Base-by-base conservation (phyloP, 2,113 vertebrate species). In the Syngnathus floridae region DNA sequence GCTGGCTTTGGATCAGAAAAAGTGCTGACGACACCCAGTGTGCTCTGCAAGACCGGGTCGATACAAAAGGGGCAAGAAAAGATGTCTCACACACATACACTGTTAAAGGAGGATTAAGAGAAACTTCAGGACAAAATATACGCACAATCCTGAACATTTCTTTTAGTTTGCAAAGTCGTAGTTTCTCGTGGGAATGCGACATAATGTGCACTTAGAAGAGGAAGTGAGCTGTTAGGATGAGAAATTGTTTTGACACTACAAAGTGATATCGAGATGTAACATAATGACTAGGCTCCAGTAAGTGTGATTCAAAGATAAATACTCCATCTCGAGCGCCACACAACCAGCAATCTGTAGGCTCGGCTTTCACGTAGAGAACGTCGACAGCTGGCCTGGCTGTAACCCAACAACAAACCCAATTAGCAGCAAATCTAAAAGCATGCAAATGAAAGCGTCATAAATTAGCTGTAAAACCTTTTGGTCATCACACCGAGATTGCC, bases 191-290 rank as follows among this genome's bases (percentile, higher is more conserved):
- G 38, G 58, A 60, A 40, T 60, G 19, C 5, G 37, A 41, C 22
- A 41, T 3, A 3, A 22, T 41, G 59, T 61, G 38, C 14, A 61
- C 38, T 22, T 22, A 22, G 31, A 11, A 75, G 72, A 75, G 40
- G 91, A 90, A 90, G 88, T 79, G 91, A 87, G 87, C 89, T 85
- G 67, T 89, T 64, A 57, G 85, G 76, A 70, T 84, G 91, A 93
- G 80, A 90, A 90, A 93, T 82, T 83, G 86, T 85, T 31, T 76
- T 87, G 76, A 74, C 43, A 72, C 11, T 9, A 61, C 59, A 43
- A 26, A 26, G 43, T 61, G 38, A 43, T 14, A 9, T 22, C 16
- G 21, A 7, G 26, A 43, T 26, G 26, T 61, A 19, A 41, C 17
- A 12, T 63, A 31, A 70, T 40, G 8, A 51, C 21, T 31, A 11